A percentile compares a stretch with the other conserved stretches of the same genome.
Conservation (phyloP, 2,888 invertebrate genomes). For the Philhelius pedissequus region DNA sequence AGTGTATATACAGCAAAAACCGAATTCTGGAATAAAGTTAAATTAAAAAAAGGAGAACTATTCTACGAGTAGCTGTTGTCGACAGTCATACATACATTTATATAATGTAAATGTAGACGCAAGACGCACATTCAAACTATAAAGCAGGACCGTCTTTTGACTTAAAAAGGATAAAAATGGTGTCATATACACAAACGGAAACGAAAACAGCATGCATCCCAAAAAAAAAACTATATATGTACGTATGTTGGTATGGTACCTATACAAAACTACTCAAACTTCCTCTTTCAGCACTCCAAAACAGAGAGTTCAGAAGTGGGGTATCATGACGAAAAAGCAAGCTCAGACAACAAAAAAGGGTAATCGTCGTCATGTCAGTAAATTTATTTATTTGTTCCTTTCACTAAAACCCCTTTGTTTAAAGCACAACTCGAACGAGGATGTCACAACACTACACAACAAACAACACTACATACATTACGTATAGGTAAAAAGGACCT, state of each 20-base stretch:
- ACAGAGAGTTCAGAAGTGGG: background rate
- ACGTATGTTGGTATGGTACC: too few species aligned
- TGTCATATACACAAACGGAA: slow-evolving; percentile 54
- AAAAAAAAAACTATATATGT: too few species aligned
- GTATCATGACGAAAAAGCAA: background rate
- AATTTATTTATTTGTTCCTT: slow-evolving; percentile 67
- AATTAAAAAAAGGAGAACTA: slow-evolving; percentile 44
- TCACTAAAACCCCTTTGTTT: slow-evolving; percentile 50
- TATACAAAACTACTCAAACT: slow-evolving; percentile 12
- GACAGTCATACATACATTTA: too few species aligned
- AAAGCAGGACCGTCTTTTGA: background rate
- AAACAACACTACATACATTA: background rate
- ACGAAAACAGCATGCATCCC: slow-evolving; percentile 46
- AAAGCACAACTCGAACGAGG: background rate
- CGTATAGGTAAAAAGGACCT: slow-evolving; percentile 19
- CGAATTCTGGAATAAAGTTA: slow-evolving; percentile 11
- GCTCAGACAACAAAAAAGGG: slow-evolving; percentile 61
- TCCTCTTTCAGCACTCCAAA: background rate
- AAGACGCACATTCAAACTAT: background rate
- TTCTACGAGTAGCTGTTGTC: background rate
- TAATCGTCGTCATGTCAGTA: slow-evolving; percentile 67
- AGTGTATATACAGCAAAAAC: too few species aligned
- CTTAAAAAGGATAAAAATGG: slow-evolving; percentile 60
- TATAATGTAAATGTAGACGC: background rate
- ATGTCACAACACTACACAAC: background rate